A percentile compares a stretch with the other conserved stretches of the same genome.
Conservation (phyloP, 2,113 vertebrate species). For the Glaucomys volans region DNA sequence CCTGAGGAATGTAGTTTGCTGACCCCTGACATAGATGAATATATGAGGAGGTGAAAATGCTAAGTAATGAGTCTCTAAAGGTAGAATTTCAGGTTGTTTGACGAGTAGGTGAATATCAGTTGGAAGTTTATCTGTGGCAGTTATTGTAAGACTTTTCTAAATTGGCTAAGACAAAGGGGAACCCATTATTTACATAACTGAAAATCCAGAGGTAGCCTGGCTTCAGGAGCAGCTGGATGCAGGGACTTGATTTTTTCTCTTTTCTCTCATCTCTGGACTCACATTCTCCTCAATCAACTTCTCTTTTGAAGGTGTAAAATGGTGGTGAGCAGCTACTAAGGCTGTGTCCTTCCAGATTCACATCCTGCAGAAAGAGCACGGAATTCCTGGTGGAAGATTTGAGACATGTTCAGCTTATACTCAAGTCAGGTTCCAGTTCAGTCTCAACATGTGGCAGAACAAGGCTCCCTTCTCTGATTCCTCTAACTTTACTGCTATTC, state of each 20-base stretch:
- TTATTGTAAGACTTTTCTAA: background rate
- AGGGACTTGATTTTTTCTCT: background rate
- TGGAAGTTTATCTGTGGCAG: background rate
- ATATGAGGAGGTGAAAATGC: background rate
- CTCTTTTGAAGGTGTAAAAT: background rate
- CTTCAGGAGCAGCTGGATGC: background rate
- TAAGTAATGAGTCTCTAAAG: background rate
- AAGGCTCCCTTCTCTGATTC: background rate
- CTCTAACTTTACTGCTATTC: background rate
- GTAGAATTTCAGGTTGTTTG: slow-evolving; percentile 5
- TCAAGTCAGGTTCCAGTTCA: background rate
- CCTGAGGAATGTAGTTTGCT: background rate
- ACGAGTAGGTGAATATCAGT: background rate
- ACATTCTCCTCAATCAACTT: background rate
- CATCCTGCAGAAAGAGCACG: background rate
- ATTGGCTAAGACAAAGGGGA: background rate
- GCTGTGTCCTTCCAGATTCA: background rate
- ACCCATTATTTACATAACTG: background rate
- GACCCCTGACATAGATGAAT: background rate
- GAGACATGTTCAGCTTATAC: background rate
- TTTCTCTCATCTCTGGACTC: background rate
- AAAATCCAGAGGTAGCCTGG: background rate
- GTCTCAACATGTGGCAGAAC: background rate
- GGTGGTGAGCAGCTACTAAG: background rate
- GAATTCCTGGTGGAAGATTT: background rate